These are phyloP conservation scores for Meandrusa payeni DNA, from an alignment of 2,888 invertebrate species.

Conservation along the genomic window DNA sequence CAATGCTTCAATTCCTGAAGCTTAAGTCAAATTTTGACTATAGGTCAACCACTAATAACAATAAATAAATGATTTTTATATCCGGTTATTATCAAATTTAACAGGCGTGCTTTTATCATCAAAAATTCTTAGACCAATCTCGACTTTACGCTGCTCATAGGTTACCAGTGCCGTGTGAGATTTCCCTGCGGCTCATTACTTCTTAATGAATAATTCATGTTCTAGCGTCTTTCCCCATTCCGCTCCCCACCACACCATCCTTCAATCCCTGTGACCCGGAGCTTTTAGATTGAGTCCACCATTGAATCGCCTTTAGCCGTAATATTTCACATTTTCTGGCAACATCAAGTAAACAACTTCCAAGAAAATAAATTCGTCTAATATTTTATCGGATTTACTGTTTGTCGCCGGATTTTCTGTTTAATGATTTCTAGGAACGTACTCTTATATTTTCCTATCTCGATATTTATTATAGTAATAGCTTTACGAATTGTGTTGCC, in stretches of 20 bases:
- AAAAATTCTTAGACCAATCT: constrained; percentile 18
- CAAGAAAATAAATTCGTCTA: constrained; percentile 10
- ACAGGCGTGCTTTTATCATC: constrained; percentile 4
- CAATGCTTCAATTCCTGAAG: too few species aligned
- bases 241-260: constrained; percentile 15
- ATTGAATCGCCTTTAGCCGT: constrained; percentile 41
- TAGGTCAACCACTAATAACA: too few species aligned
- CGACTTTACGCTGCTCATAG: constrained; percentile 3
- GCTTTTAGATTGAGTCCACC: constrained; percentile 14
- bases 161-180: constrained; percentile 2
- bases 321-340: constrained; percentile 28
- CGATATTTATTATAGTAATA: too few species aligned
- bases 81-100: too few species aligned
- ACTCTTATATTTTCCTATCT: not conserved
- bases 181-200: constrained; percentile 68
- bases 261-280: constrained; percentile 18
- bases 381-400: constrained; percentile 20
- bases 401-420: constrained; percentile 9
- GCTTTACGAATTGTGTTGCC: too few species aligned
- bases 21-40: too few species aligned
- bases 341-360: constrained; percentile 10
- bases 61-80: too few species aligned
- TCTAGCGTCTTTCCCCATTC: constrained; percentile 36
- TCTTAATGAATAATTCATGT: constrained; percentile 67
- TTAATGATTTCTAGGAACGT: constrained; percentile 6